A percentile compares a stretch with the other conserved stretches of the same genome.
These are phyloP conservation scores for Trichonephila clavipes DNA, from an alignment of 1,140 invertebrate genomes.

Conservation along the genomic window DNA sequence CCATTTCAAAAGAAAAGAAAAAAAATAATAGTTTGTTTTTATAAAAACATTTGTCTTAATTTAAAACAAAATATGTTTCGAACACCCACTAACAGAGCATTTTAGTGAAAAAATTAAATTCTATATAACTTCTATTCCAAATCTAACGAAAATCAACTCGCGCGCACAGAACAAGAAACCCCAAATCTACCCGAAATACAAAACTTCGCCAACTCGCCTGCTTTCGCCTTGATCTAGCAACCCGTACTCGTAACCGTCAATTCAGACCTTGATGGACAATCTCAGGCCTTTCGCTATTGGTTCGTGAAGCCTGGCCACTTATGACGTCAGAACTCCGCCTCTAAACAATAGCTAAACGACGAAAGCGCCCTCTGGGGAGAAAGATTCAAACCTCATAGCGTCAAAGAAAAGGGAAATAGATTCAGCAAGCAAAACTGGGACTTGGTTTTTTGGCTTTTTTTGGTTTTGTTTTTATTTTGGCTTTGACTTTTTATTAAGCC, in stretches of 20 bases:
- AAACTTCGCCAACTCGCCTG: constrained; percentile 56
- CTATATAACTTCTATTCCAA: too few relatives aligned
- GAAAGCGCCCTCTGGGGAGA: constrained; percentile 59
- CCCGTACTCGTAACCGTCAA: constrained; percentile 63
- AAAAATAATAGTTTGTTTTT: too few relatives aligned
- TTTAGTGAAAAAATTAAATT: too few relatives aligned
- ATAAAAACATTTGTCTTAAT: too few relatives aligned
- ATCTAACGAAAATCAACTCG: too few relatives aligned
- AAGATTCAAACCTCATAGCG: constrained; percentile 26
- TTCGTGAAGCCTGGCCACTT: not conserved
- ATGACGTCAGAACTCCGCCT: constrained; percentile 69
- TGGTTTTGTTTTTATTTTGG: not conserved
- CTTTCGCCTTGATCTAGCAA: constrained; percentile 18
- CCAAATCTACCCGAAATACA: not conserved
- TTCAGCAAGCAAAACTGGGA: not conserved
- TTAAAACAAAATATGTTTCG: too few relatives aligned
- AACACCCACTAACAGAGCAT: too few relatives aligned
- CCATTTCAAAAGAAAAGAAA: too few relatives aligned
- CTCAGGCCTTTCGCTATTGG: constrained; percentile 46
- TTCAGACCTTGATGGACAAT: constrained; percentile 74
- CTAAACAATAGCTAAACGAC: constrained; percentile 60
- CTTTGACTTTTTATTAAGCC: constrained; percentile 10
- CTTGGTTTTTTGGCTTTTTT: not conserved
- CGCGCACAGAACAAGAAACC: too few relatives aligned
- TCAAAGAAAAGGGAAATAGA: constrained; percentile 20